Percentiles rank a stretch among this genome's conserved stretches.
Conservation (phyloP, 1,140 invertebrate genomes). For the Sminthurides bifidus region DNA sequence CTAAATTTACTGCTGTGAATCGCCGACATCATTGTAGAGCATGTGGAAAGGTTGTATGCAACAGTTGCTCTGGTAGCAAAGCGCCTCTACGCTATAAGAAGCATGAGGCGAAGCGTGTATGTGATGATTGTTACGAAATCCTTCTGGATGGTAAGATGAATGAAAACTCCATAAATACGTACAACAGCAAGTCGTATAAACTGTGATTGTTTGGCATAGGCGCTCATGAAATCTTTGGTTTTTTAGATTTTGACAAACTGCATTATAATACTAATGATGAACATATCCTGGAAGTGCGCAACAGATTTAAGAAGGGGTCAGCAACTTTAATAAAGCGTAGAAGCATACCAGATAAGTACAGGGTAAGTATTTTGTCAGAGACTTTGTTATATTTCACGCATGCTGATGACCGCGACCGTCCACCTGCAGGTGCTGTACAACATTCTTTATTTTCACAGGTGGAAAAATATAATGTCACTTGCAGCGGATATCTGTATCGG, state of each 20-base stretch:
- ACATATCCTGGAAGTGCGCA: constrained; percentile 12
- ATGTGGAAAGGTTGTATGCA: constrained; percentile 65
- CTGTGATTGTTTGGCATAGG: background rate
- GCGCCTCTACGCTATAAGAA: constrained; percentile 54
- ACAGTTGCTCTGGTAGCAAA: constrained; percentile 55
- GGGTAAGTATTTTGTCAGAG: constrained; percentile 5
- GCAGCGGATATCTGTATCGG: constrained; percentile 45
- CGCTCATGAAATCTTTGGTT: background rate
- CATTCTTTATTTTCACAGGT: background rate
- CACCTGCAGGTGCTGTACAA: background rate
- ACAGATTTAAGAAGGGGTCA: constrained; percentile 20
- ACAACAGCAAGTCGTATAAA: background rate
- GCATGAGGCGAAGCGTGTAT: constrained; percentile 45
- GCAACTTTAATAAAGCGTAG: constrained; percentile 17
- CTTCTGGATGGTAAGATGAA: constrained; percentile 38
- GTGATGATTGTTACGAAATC: constrained; percentile 46
- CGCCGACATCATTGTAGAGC: constrained; percentile 61
- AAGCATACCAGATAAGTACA: constrained; percentile 20
- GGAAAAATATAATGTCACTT: background rate
- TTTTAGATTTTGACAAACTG: constrained; percentile 27
- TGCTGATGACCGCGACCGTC: background rate
- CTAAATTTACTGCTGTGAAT: constrained; percentile 57
- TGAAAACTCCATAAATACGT: background rate
- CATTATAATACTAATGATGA: constrained; percentile 6
- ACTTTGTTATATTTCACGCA: background rate